Conservation (phyloP, 2,888 invertebrate genomes). For the Plebejus anna region DNA sequence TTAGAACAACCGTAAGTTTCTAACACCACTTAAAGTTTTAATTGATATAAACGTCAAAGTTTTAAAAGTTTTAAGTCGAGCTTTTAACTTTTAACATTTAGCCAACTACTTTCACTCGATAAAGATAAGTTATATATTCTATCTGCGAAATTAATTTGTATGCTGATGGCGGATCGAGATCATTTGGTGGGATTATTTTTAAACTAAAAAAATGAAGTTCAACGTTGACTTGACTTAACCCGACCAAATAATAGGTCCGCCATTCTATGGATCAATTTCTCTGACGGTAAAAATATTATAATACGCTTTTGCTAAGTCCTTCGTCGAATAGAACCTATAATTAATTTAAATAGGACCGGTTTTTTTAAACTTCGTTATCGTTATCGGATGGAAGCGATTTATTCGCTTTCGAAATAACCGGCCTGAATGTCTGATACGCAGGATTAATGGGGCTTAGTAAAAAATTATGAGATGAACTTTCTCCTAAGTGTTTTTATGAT, state of each 20-base stretch:
- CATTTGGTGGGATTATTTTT: neutral
- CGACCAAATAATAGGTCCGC: neutral
- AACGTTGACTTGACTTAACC: neutral
- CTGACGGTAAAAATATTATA: neutral
- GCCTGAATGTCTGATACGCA: conserved; percentile 41
- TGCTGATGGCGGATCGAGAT: neutral
- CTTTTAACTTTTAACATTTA: conserved; percentile 12
- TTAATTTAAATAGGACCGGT: conserved; percentile 17
- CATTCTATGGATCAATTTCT: neutral
- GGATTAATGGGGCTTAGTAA: conserved; percentile 36
- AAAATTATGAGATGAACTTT: neutral
- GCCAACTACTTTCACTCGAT: conserved; percentile 9
- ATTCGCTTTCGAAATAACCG: conserved; percentile 63
- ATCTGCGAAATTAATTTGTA: neutral
- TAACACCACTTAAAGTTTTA: neutral
- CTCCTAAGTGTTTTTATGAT: neutral
- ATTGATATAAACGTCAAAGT: conserved; percentile 1
- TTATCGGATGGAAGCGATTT: conserved; percentile 47
- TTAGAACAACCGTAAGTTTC: neutral
- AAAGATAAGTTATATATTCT: neutral
- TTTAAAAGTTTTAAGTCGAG: neutral
- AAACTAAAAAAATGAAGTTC: too few relatives aligned
- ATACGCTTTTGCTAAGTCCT: neutral
- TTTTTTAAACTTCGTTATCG: conserved; percentile 47
- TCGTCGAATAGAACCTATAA: neutral